Conservation (phyloP, 1,140 invertebrate species). For the Eurosta solidaginis region DNA sequence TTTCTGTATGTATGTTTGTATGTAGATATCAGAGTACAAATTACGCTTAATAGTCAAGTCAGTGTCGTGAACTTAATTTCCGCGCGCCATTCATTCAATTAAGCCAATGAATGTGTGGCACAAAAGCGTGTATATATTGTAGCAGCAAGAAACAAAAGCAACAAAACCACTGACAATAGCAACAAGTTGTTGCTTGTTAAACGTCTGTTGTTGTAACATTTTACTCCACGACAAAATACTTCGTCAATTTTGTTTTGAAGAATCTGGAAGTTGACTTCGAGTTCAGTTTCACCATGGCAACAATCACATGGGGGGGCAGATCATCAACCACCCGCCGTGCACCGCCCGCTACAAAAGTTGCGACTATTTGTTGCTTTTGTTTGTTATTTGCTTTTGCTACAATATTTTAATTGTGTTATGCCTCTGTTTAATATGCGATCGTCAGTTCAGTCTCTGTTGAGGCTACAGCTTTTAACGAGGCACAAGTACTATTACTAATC, state of each 20-base stretch:
- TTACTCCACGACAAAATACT: not conserved
- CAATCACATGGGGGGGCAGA: not conserved
- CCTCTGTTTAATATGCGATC: not conserved
- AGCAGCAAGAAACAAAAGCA: not conserved
- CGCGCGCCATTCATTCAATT: slow-evolving; percentile 60
- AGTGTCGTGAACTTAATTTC: slow-evolving; percentile 54
- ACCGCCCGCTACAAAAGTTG: not conserved
- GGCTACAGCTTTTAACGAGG: not conserved
- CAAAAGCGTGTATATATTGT: slow-evolving; percentile 19
- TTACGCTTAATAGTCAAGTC: slow-evolving; percentile 18
- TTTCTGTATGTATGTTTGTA: not conserved
- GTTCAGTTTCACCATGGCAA: not conserved
- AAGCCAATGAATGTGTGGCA: slow-evolving; percentile 53
- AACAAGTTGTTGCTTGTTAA: not conserved
- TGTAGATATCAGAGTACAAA: not conserved
- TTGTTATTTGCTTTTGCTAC: slow-evolving; percentile 13
- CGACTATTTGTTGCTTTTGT: not conserved
- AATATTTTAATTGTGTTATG: slow-evolving; percentile 23
- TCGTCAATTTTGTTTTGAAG: not conserved
- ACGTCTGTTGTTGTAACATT: not conserved
- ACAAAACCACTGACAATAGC: not conserved
- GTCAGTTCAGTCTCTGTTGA: not conserved
- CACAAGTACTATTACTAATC: slow-evolving; percentile 44
- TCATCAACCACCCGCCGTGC: not conserved
- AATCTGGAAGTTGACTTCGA: slow-evolving; percentile 21